Percentiles rank a stretch among this genome's conserved stretches.
phyloP scores from a whole-genome alignment of 2,797 vertebrate species.

The Glyptemys insculpta region DNA sequence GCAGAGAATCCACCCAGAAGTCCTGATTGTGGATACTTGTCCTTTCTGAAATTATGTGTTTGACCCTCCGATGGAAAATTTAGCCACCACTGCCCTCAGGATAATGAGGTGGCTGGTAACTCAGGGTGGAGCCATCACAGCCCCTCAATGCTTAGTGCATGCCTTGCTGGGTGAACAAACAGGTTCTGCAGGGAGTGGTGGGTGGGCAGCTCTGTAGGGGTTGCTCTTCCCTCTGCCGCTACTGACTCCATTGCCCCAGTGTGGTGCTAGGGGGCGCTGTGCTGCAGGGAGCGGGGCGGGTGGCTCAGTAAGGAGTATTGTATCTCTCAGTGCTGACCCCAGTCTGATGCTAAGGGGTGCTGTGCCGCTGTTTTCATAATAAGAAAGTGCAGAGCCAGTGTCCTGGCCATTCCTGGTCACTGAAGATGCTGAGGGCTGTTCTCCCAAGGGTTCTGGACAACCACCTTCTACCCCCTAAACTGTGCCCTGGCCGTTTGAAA shows the following conservation, averaged over 20 bases:
- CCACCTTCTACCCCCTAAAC: not conserved
- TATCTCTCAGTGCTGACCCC: not conserved
- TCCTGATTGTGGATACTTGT: too few relatives aligned
- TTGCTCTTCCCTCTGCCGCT: not conserved
- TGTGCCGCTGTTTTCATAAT: not conserved
- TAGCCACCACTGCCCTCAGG: not conserved
- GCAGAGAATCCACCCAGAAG: too few relatives aligned
- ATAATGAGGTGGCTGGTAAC: not conserved
- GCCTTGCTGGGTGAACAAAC: not conserved
- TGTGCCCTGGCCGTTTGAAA: not conserved
- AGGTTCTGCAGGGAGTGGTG: not conserved
- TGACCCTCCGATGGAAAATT: not conserved
- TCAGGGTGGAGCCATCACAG: not conserved
- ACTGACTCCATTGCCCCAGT: not conserved
- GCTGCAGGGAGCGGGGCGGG: not conserved
- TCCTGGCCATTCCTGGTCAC: not conserved
- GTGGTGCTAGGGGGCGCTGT: not conserved
- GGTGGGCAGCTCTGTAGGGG: not conserved
- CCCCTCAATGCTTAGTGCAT: not conserved
- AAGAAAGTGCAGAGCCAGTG: not conserved
- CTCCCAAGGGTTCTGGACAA: not conserved
- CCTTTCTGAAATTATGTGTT: too few relatives aligned
- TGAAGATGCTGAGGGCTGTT: not conserved
- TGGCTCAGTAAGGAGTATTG: fast-evolving
- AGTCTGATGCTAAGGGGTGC: not conserved